phyloP scores from a whole-genome alignment of 2,113 vertebrate species.

The human region DNA sequence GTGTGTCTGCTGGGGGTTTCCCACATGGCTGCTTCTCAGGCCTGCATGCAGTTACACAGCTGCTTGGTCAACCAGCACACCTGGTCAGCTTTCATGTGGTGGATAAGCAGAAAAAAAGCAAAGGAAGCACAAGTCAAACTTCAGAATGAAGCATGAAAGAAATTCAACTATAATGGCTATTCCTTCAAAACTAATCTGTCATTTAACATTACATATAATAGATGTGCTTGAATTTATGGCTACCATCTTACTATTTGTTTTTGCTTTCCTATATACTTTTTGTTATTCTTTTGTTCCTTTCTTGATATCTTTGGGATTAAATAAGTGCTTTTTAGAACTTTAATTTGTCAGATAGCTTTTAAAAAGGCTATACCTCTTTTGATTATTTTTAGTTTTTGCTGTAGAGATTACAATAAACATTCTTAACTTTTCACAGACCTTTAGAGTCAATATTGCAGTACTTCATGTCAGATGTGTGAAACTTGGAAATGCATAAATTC shows the following conservation, averaged over 20 bases:
- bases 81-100: too few relatives aligned
- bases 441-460: neutral
- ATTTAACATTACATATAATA: neutral
- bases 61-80: too few relatives aligned
- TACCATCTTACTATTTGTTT: neutral
- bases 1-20: too few relatives aligned
- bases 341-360: neutral
- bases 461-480: neutral
- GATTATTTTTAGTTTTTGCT: neutral
- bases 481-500: neutral
- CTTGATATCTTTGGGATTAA: neutral
- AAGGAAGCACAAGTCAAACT: too few relatives aligned
- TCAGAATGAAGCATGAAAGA: too few relatives aligned
- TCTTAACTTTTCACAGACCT: neutral
- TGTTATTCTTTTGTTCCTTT: neutral
- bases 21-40: too few relatives aligned
- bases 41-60: too few relatives aligned
- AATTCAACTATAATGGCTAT: too few relatives aligned
- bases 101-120: too few relatives aligned
- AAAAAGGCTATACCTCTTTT: neutral
- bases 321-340: neutral
- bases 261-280: neutral
- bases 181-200: neutral
- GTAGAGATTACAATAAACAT: neutral
- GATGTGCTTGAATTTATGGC: neutral